phyloP scores from a whole-genome alignment of 2,113 vertebrate species.

The Osmerus mordax region DNA sequence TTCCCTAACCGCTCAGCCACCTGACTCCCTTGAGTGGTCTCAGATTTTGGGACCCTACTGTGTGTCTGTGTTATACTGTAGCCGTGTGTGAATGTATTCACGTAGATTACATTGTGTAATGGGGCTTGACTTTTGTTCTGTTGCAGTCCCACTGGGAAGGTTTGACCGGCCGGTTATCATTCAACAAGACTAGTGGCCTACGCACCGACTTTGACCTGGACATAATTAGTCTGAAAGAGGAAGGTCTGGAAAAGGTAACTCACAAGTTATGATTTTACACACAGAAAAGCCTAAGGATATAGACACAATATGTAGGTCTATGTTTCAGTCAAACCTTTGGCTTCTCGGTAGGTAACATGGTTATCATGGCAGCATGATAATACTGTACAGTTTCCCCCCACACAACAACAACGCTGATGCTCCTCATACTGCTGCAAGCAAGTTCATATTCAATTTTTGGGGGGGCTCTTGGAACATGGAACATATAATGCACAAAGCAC shows the following conservation, averaged over 20 bases:
- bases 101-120: background rate
- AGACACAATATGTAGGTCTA: too few species aligned
- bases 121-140: constrained; percentile 11
- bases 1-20: too few species aligned
- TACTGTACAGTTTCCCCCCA: too few species aligned
- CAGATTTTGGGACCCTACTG: too few species aligned
- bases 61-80: background rate
- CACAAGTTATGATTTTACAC: background rate
- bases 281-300: background rate
- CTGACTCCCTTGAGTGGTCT: too few species aligned
- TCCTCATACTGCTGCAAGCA: too few species aligned
- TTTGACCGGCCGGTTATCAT: constrained; percentile 91
- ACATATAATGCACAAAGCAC: constrained; percentile 42
- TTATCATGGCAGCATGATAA: too few species aligned
- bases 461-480: constrained; percentile 19
- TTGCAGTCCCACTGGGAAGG: constrained; percentile 97
- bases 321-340: too few species aligned
- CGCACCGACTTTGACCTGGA: constrained; percentile 97
- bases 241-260: constrained; percentile 92
- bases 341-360: too few species aligned
- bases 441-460: constrained; percentile 3
- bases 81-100: constrained; percentile 8
- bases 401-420: too few species aligned
- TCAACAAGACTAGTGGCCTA: constrained; percentile 93
- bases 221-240: constrained; percentile 94